phyloP scores from a whole-genome alignment of 35 echinoderm and acorn worm species.

The Ophioderma brevispina region DNA sequence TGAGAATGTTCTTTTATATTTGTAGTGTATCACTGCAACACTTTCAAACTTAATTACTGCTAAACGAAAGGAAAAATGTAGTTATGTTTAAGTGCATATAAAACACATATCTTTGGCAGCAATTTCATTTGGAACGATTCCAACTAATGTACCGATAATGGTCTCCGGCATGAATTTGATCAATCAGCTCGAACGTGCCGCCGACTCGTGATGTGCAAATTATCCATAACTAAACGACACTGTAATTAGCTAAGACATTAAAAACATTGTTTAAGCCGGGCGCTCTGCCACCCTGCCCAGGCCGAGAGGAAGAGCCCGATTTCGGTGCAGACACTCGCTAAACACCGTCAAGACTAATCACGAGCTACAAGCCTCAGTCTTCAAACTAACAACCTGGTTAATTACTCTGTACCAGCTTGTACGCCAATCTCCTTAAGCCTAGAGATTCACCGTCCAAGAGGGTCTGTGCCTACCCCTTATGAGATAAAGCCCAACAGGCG shows the following conservation, averaged over 20 bases:
- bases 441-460: neutral
- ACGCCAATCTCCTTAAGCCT: neutral
- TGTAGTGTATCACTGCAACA: no score
- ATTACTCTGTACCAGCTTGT: conserved; percentile 1
- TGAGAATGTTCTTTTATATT: no score
- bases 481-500: no score
- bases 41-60: no score
- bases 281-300: neutral
- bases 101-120: no score
- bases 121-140: neutral
- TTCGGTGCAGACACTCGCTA: neutral
- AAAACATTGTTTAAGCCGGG: neutral
- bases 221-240: neutral
- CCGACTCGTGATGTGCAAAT: neutral
- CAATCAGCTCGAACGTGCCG: neutral
- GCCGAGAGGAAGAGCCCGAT: neutral
- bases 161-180: neutral
- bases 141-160: neutral
- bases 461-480: neutral
- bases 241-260: neutral
- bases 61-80: no score
- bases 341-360: neutral
- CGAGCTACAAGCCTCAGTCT: neutral
- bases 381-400: neutral
- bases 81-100: no score